A percentile compares a stretch with the other conserved stretches of the same genome.
These are phyloP conservation scores for Papilio polyxenes DNA, from an alignment of 1,140 invertebrate genomes.

Conservation along the genomic window DNA sequence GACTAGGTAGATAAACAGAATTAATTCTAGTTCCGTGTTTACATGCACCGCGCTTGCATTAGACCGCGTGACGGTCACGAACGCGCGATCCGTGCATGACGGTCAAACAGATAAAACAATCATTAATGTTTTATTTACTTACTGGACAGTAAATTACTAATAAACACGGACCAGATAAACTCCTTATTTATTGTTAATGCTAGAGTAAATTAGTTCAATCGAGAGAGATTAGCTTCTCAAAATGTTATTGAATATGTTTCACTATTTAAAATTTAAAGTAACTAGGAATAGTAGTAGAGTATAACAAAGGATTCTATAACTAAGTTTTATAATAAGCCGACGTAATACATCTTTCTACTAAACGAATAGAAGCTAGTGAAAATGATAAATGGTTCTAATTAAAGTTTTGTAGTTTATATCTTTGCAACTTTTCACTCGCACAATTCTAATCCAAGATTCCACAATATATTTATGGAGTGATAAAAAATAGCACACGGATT, in stretches of 20 bases:
- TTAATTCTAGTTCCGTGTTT: conserved; percentile 3
- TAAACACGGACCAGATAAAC: background rate
- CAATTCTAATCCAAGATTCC: too few species aligned
- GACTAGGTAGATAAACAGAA: background rate
- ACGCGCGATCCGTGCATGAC: background rate
- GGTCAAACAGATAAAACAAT: conserved; percentile 25
- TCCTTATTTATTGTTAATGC: background rate
- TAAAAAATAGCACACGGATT: background rate
- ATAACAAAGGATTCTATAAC: too few species aligned
- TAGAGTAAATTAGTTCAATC: too few species aligned
- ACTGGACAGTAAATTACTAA: background rate
- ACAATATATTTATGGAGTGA: background rate
- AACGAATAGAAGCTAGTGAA: too few species aligned
- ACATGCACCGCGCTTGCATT: background rate
- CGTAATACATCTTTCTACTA: too few species aligned
- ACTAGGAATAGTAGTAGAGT: too few species aligned
- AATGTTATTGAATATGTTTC: too few species aligned
- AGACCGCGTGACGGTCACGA: conserved; percentile 23
- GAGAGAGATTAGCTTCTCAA: too few species aligned
- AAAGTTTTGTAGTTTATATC: too few species aligned
- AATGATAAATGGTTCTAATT: too few species aligned
- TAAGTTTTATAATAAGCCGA: too few species aligned
- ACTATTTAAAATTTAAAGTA: background rate
- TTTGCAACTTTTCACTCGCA: too few species aligned
- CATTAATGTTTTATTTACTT: conserved; percentile 17